A percentile compares a stretch with the other conserved stretches of the same genome.
These are phyloP conservation scores for Copsychus sechellarum DNA, from an alignment of 2,113 vertebrate species.

Conservation along the genomic window DNA sequence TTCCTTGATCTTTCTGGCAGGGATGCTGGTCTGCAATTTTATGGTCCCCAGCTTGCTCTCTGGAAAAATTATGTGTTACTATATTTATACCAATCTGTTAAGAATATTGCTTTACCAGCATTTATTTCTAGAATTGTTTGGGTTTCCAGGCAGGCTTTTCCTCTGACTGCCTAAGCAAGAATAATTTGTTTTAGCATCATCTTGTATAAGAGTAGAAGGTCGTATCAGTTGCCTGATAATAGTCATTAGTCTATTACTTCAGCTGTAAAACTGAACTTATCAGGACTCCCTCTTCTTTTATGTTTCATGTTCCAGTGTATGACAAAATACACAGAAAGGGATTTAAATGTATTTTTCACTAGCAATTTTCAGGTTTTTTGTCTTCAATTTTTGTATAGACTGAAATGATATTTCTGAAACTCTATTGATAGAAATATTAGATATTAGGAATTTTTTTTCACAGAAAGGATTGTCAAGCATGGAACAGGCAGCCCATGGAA, in stretches of 20 bases:
- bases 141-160: not conserved
- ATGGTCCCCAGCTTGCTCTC: not conserved
- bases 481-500: not conserved
- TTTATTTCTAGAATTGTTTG: constrained; percentile 22
- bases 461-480: not conserved
- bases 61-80: not conserved
- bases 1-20: not conserved
- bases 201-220: not conserved
- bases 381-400: not conserved
- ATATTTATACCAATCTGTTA: not conserved
- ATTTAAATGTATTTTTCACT: not conserved
- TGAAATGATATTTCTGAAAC: not conserved
- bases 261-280: not conserved
- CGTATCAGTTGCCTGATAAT: not conserved
- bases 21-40: not conserved
- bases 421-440: not conserved
- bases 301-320: not conserved
- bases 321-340: not conserved
- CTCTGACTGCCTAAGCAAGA: not conserved
- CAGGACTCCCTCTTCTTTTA: not conserved
- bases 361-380: not conserved
- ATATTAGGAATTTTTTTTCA: not conserved
- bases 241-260: not conserved
- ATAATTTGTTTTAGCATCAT: not conserved
- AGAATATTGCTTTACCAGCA: constrained; percentile 14